Percentiles rank a stretch among this genome's conserved stretches.
Evolutionary conservation across 1,140 invertebrate species (phyloP).

Genomic region (Drosophila navojoa): DNA sequence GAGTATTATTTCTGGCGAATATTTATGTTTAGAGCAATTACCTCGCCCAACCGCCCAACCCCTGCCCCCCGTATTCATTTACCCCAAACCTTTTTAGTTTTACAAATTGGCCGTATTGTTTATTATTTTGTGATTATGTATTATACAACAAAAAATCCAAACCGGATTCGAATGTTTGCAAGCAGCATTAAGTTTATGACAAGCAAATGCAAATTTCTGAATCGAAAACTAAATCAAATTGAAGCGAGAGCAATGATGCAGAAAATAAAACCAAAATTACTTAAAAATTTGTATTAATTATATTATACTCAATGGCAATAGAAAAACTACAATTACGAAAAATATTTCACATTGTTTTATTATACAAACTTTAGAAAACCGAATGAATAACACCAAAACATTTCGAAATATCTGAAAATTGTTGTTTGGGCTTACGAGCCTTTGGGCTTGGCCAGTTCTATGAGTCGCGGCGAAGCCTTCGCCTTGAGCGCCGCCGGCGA

Average conservation of each 20-base stretch:
- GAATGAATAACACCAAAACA: constrained; percentile 22
- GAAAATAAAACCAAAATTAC: constrained; percentile 19
- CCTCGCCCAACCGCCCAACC: constrained; percentile 20
- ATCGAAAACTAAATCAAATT: constrained; percentile 57
- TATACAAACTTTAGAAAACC: constrained; percentile 18
- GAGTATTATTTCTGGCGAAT: constrained; percentile 81
- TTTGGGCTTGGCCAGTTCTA: constrained; percentile 84
- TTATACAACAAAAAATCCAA: constrained; percentile 32
- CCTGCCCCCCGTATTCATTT: background rate
- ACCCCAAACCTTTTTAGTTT: constrained; percentile 43
- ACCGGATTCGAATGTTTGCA: constrained; percentile 31
- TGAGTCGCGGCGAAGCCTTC: constrained; percentile 84
- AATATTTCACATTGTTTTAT: constrained; percentile 20
- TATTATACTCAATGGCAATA: background rate
- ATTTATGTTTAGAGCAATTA: constrained; percentile 74
- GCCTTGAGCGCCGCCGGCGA: constrained; percentile 84
- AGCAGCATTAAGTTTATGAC: constrained; percentile 42
- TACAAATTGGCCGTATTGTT: constrained; percentile 59
- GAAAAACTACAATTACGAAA: background rate
- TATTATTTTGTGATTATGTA: constrained; percentile 63
- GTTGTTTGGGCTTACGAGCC: constrained; percentile 32
- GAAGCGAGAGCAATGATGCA: constrained; percentile 39
- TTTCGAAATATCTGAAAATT: background rate
- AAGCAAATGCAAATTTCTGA: constrained; percentile 41
- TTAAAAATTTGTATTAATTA: background rate